Conservation (phyloP, 1,140 invertebrate genomes). For the Asobara japonica region DNA sequence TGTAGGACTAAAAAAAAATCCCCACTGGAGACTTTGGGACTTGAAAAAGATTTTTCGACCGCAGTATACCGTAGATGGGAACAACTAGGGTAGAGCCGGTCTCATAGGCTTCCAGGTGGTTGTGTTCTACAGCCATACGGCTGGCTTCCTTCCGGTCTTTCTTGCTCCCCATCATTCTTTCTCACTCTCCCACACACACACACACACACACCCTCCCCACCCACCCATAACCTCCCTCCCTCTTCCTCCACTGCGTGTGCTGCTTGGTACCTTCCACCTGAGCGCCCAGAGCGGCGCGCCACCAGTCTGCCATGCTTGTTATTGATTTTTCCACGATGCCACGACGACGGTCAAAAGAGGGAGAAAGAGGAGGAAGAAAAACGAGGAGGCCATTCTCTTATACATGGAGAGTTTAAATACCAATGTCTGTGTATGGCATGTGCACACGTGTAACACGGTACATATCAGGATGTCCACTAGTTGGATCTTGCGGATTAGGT, state of each 20-base stretch:
- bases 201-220: background rate
- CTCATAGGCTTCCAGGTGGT: background rate
- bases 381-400: background rate
- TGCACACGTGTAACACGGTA: too few relatives aligned
- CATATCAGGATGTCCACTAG: too few relatives aligned
- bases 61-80: background rate
- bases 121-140: constrained; percentile 4
- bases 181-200: background rate
- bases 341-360: constrained; percentile 14
- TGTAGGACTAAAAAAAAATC: too few relatives aligned
- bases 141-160: constrained; percentile 32
- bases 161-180: background rate
- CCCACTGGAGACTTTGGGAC: too few relatives aligned
- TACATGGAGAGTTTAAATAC: background rate
- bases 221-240: background rate
- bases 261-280: constrained; percentile 42
- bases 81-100: background rate
- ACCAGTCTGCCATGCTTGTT: constrained; percentile 60
- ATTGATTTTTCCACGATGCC: constrained; percentile 64
- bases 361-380: constrained; percentile 14
- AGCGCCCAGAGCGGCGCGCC: constrained; percentile 52
- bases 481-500: too few relatives aligned
- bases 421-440: too few relatives aligned
- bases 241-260: background rate
- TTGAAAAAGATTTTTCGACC: too few relatives aligned